Conservation (phyloP, 2,113 vertebrate species). For the Heliornis fulica region DNA sequence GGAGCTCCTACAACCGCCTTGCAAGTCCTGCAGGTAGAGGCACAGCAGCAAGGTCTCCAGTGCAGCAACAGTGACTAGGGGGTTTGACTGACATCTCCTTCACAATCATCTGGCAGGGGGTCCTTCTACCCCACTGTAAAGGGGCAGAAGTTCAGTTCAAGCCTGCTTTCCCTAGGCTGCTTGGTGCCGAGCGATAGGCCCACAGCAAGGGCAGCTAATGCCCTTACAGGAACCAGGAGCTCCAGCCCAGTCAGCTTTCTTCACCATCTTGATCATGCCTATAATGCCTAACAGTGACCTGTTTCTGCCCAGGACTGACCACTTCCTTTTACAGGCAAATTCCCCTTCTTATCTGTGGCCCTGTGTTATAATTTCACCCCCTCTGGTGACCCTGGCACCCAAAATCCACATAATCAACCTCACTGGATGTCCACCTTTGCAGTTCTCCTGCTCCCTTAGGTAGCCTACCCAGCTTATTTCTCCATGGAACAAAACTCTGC, state of each 20-base stretch:
- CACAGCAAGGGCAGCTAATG: neutral
- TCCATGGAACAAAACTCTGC: neutral
- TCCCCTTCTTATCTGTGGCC: neutral
- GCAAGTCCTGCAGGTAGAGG: neutral
- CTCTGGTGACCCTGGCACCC: neutral
- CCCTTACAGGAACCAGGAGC: neutral
- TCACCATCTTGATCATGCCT: neutral
- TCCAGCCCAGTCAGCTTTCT: neutral
- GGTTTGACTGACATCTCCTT: neutral
- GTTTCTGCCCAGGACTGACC: neutral
- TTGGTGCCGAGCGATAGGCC: neutral
- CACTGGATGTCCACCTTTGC: neutral
- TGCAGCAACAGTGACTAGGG: rapidly evolving
- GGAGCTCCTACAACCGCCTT: neutral
- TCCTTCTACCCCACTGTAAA: neutral
- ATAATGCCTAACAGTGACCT: neutral
- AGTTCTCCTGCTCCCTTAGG: neutral
- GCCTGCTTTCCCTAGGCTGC: neutral
- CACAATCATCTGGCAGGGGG: too few relatives aligned
- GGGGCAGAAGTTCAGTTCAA: neutral
- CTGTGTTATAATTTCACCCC: neutral
- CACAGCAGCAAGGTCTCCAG: neutral
- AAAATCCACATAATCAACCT: neutral
- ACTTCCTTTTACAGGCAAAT: neutral
- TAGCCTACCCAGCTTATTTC: neutral